Evolutionary conservation across 2,888 invertebrate species (phyloP).

Genomic region (Brachylomia viminalis): DNA sequence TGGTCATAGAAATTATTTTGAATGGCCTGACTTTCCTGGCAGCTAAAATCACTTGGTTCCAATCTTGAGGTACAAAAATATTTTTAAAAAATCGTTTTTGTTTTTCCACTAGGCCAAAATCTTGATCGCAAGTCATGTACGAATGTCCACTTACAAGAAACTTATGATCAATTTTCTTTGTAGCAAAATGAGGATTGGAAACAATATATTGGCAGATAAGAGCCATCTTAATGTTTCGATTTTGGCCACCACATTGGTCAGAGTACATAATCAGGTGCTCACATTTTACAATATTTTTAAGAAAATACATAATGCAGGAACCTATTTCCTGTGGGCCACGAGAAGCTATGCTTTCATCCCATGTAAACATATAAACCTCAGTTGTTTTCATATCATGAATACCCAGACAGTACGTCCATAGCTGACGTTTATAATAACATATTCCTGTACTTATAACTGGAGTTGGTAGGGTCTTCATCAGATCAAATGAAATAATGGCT

Average conservation of each 20-base stretch:
- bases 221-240: constrained; percentile 2
- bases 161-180: constrained; percentile 8
- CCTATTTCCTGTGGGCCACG: too few species aligned
- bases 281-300: constrained; percentile 1
- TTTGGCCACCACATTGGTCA: not conserved
- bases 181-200: constrained; percentile 5
- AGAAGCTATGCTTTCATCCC: too few species aligned
- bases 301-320: constrained; percentile 4
- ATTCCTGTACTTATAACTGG: too few species aligned
- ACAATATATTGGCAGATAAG: constrained; percentile 17
- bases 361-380: too few species aligned
- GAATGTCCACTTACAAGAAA: constrained; percentile 18
- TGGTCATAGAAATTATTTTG: constrained; percentile 4
- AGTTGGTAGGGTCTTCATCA: too few species aligned
- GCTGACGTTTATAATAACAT: too few species aligned
- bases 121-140: constrained; percentile 19
- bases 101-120: constrained; percentile 17
- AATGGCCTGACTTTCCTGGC: constrained; percentile 2
- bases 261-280: not conserved
- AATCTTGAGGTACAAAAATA: constrained; percentile 16
- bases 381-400: too few species aligned
- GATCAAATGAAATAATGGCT: too few species aligned
- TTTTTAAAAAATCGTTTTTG: constrained; percentile 5
- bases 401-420: too few species aligned
- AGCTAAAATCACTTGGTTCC: constrained; percentile 12